phyloP scores from a whole-genome alignment of 2,888 invertebrate genomes.

The Trichogramma dendrolimi region DNA sequence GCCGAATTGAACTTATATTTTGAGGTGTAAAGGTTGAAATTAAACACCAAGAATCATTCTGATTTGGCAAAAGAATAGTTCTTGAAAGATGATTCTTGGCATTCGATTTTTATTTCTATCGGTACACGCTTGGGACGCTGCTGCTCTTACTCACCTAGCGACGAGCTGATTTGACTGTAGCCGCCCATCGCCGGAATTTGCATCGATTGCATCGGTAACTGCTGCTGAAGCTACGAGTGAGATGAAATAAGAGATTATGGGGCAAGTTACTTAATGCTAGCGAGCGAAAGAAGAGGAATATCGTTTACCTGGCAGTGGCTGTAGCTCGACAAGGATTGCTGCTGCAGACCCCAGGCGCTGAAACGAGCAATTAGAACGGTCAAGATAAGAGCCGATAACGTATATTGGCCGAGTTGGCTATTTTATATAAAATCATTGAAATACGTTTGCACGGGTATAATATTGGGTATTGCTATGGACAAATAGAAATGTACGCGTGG shows the following conservation, averaged over 20 bases:
- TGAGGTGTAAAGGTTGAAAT: too few species aligned
- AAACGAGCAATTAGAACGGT: slow-evolving; percentile 15
- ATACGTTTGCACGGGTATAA: too few species aligned
- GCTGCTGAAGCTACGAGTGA: slow-evolving; percentile 44
- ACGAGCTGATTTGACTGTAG: slow-evolving; percentile 49
- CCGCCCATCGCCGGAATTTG: slow-evolving; percentile 53
- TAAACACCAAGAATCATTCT: too few species aligned
- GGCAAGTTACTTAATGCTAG: not conserved
- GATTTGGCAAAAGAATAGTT: too few species aligned
- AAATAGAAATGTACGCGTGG: too few species aligned
- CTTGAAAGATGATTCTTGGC: not conserved
- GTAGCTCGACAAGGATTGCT: slow-evolving; percentile 50
- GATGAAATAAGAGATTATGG: slow-evolving; percentile 2
- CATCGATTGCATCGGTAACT: slow-evolving; percentile 51
- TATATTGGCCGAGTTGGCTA: too few species aligned
- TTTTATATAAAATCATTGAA: too few species aligned
- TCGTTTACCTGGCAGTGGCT: slow-evolving; percentile 46
- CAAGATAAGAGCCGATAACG: not conserved
- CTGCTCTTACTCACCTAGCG: slow-evolving; percentile 48
- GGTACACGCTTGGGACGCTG: too few species aligned
- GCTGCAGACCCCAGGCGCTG: slow-evolving; percentile 50
- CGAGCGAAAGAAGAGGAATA: not conserved
- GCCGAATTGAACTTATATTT: too few species aligned
- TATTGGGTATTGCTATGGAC: too few species aligned
- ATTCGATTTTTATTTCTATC: too few species aligned